Evolutionary conservation across 2,113 vertebrate species (phyloP).

Genomic region (Polyodon spathula): DNA sequence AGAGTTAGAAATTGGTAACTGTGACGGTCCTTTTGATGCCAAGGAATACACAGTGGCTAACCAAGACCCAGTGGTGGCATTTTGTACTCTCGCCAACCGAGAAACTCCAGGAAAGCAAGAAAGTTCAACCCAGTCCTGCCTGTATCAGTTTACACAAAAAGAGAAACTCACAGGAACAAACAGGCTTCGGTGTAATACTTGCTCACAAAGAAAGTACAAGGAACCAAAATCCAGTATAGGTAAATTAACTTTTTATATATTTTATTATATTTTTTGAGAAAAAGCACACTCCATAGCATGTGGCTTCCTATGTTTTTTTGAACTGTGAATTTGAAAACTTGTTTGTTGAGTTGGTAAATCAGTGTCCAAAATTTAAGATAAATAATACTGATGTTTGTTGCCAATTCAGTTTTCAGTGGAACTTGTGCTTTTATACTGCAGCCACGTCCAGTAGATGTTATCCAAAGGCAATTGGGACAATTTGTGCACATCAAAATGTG

Average conservation of each 20-base stretch:
- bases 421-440: too few relatives aligned
- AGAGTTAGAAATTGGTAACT: conserved; percentile 32
- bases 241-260: conserved; percentile 26
- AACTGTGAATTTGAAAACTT: too few relatives aligned
- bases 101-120: conserved; percentile 56
- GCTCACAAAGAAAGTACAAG: conserved; percentile 55
- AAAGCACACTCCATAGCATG: not conserved
- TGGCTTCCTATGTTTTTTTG: not conserved
- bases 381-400: too few relatives aligned
- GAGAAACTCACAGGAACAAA: conserved; percentile 80
- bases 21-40: conserved; percentile 23
- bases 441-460: too few relatives aligned
- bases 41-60: conserved; percentile 58
- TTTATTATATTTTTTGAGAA: not conserved
- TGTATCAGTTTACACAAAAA: conserved; percentile 83
- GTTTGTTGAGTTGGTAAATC: too few relatives aligned
- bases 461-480: too few relatives aligned
- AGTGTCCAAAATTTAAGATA: too few relatives aligned
- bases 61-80: conserved; percentile 74
- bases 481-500: too few relatives aligned
- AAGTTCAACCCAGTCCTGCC: conserved; percentile 72
- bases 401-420: too few relatives aligned
- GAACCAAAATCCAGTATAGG: conserved; percentile 37
- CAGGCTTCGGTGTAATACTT: conserved; percentile 81
- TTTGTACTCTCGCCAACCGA: conserved; percentile 68